phyloP scores from a whole-genome alignment of 2,797 vertebrate species.

The Pseudochromis fuscus region DNA sequence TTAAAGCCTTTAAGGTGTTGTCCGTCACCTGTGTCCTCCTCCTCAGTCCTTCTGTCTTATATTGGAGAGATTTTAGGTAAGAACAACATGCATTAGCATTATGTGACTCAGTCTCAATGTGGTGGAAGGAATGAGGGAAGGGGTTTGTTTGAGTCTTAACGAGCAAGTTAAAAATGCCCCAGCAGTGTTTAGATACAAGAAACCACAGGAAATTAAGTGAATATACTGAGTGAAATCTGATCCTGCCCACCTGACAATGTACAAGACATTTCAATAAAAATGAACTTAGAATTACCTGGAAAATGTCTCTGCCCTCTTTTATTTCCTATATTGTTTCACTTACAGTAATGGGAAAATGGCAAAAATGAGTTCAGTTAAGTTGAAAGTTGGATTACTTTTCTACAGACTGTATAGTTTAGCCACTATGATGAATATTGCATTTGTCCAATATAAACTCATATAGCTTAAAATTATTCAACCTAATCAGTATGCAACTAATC shows the following conservation, averaged over 20 bases:
- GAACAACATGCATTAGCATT: conserved; percentile 23
- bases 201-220: conserved; percentile 65
- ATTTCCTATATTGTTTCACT: neutral
- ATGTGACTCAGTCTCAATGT: conserved; percentile 19
- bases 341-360: neutral
- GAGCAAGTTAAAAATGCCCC: conserved; percentile 34
- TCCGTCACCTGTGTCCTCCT: conserved; percentile 25
- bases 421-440: neutral
- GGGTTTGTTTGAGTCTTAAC: conserved; percentile 60
- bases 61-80: conserved; percentile 27
- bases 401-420: no score
- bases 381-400: neutral
- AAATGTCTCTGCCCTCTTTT: conserved; percentile 27
- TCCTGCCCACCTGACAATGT: conserved; percentile 81
- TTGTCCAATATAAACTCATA: neutral
- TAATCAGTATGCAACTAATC: neutral
- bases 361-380: neutral
- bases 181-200: conserved; percentile 49
- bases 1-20: conserved; percentile 2
- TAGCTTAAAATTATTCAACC: no score
- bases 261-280: conserved; percentile 89
- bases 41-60: conserved; percentile 33
- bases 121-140: conserved; percentile 7
- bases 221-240: conserved; percentile 73
- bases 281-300: conserved; percentile 77